phyloP scores from a whole-genome alignment of 1,140 invertebrate species.

The Drosophila mayri region DNA sequence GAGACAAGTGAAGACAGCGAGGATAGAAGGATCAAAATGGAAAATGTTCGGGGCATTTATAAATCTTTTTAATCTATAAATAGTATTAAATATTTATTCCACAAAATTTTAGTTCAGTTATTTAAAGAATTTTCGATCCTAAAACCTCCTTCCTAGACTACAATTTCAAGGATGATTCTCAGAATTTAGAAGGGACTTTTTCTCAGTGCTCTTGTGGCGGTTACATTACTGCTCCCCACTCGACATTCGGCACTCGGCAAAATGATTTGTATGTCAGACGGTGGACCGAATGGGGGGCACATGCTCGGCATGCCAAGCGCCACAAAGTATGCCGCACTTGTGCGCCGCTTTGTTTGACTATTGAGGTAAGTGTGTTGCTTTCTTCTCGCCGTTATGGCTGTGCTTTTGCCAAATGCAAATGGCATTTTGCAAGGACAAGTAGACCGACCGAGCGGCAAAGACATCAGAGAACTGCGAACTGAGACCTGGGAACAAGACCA shows the following conservation, averaged over 20 bases:
- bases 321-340: slow-evolving; percentile 76
- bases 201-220: slow-evolving; percentile 20
- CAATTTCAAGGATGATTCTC: background rate
- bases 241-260: slow-evolving; percentile 56
- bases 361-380: slow-evolving; percentile 77
- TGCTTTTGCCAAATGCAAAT: slow-evolving; percentile 79
- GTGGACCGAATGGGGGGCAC: slow-evolving; percentile 52
- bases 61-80: no score
- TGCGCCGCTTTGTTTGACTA: slow-evolving; percentile 72
- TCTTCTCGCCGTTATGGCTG: slow-evolving; percentile 54
- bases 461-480: slow-evolving; percentile 8
- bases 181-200: slow-evolving; percentile 1
- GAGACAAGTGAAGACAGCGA: no score
- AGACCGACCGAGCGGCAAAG: slow-evolving; percentile 30
- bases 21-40: no score
- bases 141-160: no score
- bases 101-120: background rate
- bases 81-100: background rate
- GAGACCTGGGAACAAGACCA: slow-evolving; percentile 29
- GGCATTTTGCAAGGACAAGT: slow-evolving; percentile 73
- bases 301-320: slow-evolving; percentile 66
- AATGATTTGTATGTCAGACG: slow-evolving; percentile 79
- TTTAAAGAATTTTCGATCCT: background rate
- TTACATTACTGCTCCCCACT: slow-evolving; percentile 52
- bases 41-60: no score